These are phyloP conservation scores for Synanthedon formicaeformis DNA, from an alignment of 2,888 invertebrate genomes.

Conservation along the genomic window DNA sequence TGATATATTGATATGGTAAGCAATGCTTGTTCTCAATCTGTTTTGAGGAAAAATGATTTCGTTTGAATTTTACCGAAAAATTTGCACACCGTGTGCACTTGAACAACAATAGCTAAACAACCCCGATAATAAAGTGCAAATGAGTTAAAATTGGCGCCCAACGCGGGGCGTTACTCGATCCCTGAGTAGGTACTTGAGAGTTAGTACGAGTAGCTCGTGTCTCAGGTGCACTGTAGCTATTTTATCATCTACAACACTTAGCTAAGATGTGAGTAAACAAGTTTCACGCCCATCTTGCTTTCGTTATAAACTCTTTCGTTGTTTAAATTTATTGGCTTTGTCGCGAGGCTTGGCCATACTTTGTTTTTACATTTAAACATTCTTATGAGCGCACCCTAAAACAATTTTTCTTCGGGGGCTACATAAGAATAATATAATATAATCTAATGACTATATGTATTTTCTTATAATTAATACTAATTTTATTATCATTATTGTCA, in stretches of 20 bases:
- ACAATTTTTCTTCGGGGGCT: conserved; percentile 8
- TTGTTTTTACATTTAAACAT: no score
- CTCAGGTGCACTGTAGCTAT: conserved; percentile 55
- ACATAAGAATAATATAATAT: background rate
- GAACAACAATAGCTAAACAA: no score
- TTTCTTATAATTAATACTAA: no score
- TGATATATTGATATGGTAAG: no score
- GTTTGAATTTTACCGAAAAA: background rate
- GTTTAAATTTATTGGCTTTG: conserved; percentile 31
- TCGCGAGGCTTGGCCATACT: conserved; percentile 18
- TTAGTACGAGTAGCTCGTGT: conserved; percentile 22
- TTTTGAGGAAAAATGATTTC: background rate
- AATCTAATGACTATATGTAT: no score
- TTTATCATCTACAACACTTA: conserved; percentile 49
- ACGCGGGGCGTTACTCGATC: conserved; percentile 25
- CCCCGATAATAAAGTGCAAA: conserved; percentile 11
- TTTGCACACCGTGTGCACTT: no score
- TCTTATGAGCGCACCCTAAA: no score
- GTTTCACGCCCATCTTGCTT: conserved; percentile 44
- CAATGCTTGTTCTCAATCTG: no score
- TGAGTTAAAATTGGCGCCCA: conserved; percentile 44
- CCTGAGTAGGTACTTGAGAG: conserved; percentile 30
- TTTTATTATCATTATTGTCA: background rate
- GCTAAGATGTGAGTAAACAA: conserved; percentile 43
- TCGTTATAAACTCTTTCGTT: conserved; percentile 31